phyloP scores from a whole-genome alignment of 2,888 invertebrate genomes.

The Coelinius sp. region DNA sequence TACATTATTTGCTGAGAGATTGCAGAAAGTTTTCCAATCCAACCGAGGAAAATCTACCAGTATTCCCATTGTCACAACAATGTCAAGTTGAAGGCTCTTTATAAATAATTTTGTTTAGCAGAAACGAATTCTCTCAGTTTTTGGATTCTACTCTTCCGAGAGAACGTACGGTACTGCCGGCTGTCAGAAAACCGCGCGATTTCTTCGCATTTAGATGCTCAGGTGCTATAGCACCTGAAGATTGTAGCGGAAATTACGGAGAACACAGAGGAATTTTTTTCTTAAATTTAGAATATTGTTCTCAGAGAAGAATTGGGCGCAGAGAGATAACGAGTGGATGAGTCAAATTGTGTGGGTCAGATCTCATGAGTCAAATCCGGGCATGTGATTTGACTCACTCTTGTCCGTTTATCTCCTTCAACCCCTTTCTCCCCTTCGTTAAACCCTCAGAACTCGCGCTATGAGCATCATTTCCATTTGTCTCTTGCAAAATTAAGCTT shows the following conservation, averaged over 20 bases:
- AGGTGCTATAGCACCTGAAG: neutral
- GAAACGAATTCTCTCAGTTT: neutral
- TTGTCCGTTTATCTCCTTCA: too few relatives aligned
- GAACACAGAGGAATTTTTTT: neutral
- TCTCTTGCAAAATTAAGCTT: too few relatives aligned
- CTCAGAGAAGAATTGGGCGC: too few relatives aligned
- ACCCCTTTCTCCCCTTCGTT: too few relatives aligned
- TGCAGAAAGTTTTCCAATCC: neutral
- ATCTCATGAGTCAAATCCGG: too few relatives aligned
- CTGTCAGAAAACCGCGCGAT: neutral
- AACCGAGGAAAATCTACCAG: neutral
- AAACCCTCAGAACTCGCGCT: too few relatives aligned
- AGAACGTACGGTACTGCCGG: neutral
- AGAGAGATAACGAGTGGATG: too few relatives aligned
- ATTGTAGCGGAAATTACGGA: neutral
- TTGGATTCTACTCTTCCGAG: neutral
- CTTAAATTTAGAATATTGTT: too few relatives aligned
- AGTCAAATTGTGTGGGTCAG: too few relatives aligned
- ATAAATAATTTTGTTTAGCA: neutral
- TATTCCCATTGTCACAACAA: neutral
- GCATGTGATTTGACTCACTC: too few relatives aligned
- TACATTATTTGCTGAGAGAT: neutral
- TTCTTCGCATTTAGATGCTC: neutral
- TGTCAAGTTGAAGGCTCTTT: constrained; percentile 1
- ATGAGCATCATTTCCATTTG: too few relatives aligned